A percentile compares a stretch with the other conserved stretches of the same genome.
phyloP scores from a whole-genome alignment of 2,113 vertebrate species.

The Paradoxurus hermaphroditus region DNA sequence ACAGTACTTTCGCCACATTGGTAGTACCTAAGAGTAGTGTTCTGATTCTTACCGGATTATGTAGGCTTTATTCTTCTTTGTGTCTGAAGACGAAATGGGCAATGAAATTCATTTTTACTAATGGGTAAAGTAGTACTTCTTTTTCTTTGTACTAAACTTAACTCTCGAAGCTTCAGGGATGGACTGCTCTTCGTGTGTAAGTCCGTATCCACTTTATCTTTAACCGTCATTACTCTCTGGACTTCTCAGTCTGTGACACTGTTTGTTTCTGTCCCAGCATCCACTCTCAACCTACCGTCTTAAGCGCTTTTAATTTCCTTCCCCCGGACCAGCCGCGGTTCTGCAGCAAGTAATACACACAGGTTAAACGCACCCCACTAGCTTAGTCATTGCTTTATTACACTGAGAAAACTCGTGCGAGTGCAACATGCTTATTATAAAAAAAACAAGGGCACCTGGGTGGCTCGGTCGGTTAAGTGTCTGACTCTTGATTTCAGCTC shows the following conservation, averaged over 20 bases:
- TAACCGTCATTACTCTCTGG: not conserved
- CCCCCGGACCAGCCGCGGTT: not conserved
- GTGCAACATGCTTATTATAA: not conserved
- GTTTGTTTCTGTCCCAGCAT: not conserved
- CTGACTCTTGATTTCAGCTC: too few species aligned
- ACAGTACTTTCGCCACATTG: not conserved
- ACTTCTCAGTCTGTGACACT: not conserved
- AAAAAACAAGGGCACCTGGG: not conserved
- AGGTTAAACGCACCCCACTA: not conserved
- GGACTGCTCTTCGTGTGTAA: not conserved
- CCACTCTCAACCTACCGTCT: not conserved
- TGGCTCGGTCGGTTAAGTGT: too few species aligned
- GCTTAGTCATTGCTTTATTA: not conserved
- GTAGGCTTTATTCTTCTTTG: not conserved
- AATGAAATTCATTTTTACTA: conserved; percentile 27
- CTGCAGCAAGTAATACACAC: not conserved
- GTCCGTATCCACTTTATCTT: not conserved
- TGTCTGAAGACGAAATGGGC: not conserved
- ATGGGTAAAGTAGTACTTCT: not conserved
- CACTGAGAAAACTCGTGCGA: not conserved
- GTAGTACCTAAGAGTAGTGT: not conserved
- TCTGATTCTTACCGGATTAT: not conserved
- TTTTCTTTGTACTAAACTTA: not conserved
- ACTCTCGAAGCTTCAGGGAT: not conserved
- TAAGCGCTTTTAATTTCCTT: not conserved